These are phyloP conservation scores for Pammene fasciana DNA, from an alignment of 2,888 invertebrate species.

Conservation along the genomic window DNA sequence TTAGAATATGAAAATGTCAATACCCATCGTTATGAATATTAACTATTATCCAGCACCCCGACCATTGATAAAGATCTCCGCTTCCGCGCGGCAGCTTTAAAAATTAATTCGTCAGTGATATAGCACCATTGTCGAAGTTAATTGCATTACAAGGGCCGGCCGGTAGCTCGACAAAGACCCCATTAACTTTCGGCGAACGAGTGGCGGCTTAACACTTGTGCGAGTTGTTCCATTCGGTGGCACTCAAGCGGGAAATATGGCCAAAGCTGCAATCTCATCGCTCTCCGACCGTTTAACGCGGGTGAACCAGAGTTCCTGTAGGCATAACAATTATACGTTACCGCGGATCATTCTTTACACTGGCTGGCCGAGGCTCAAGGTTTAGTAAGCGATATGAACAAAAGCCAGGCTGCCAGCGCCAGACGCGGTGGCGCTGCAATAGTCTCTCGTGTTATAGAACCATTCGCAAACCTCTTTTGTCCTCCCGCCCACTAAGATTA, in stretches of 20 bases:
- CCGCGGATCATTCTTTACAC: neutral
- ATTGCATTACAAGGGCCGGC: slow-evolving; percentile 82
- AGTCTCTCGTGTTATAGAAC: slow-evolving; percentile 52
- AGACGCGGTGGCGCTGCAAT: slow-evolving; percentile 70
- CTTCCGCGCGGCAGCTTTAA: slow-evolving; percentile 59
- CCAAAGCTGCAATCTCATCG: slow-evolving; percentile 43
- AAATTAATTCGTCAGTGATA: slow-evolving; percentile 79
- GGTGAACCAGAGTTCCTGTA: neutral
- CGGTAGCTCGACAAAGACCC: slow-evolving; percentile 74
- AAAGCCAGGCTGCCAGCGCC: slow-evolving; percentile 62
- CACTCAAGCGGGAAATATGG: slow-evolving; percentile 78
- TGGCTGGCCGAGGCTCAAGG: neutral
- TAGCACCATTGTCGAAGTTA: slow-evolving; percentile 77
- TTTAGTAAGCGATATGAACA: neutral
- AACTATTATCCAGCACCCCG: slow-evolving; percentile 19
- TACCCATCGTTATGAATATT: slow-evolving; percentile 23
- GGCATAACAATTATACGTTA: neutral
- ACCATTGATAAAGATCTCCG: slow-evolving; percentile 30
- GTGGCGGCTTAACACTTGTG: slow-evolving; percentile 62
- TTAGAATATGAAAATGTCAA: neutral
- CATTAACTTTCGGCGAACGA: slow-evolving; percentile 78
- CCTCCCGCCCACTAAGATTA: slow-evolving; percentile 58
- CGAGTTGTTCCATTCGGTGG: slow-evolving; percentile 57
- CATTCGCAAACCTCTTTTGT: slow-evolving; percentile 35
- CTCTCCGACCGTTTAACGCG: neutral